Evolutionary conservation across 2,888 invertebrate species (phyloP), one percentile per base, ranked within the genome.

Genomic region (Odontothrips loti): DNA sequence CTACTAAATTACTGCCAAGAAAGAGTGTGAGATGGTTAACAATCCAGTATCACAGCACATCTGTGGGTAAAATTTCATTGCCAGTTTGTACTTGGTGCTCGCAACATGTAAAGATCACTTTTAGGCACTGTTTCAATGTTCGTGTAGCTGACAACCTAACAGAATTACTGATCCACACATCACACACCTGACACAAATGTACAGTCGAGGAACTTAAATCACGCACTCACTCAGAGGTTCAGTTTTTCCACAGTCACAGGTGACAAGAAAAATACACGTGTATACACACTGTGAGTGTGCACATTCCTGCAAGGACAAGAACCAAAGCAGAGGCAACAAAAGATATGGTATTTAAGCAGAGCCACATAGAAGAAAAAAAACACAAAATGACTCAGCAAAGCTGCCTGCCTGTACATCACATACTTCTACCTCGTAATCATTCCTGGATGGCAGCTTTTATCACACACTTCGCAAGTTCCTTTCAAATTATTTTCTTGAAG

Each of bases 11-110:
- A 20, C 20, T 20, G 20, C 1, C 20, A 58, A 6, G 58, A 58
- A 58, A 58, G 58, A 58, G 58, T 58, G 58, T 17, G 58, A 58
- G 58, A 58, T 58, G 58, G 17, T 11, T 6, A 58, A 58, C 11
- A 58, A 58, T 58, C 58, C 58, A 58, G 20, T 58, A 58, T 58
- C 58, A 58, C 58, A 58, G 58, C 58, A 58, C 17, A 58, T 15
- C 58, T 58, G 58, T 58, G 58, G 17, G 58, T 58, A 58, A 11
- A 58, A 58, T 58, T 20, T 58, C 15, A 15, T 58, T 58, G 58
- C 58, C 58, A 58, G 20, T 58, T 58, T 58, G 58, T 58, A 58
- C 58, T 58, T 17, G 58, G 58, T 58, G 58, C 58, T 58, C 58
- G 20, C 6, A 20, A 51, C 12, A 51, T 12, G 51, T 51, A 51